A percentile compares a stretch with the other conserved stretches of the same genome.
Evolutionary conservation across 2,113 vertebrate genomes (phyloP).

Genomic region (Etheostoma spectabile): DNA sequence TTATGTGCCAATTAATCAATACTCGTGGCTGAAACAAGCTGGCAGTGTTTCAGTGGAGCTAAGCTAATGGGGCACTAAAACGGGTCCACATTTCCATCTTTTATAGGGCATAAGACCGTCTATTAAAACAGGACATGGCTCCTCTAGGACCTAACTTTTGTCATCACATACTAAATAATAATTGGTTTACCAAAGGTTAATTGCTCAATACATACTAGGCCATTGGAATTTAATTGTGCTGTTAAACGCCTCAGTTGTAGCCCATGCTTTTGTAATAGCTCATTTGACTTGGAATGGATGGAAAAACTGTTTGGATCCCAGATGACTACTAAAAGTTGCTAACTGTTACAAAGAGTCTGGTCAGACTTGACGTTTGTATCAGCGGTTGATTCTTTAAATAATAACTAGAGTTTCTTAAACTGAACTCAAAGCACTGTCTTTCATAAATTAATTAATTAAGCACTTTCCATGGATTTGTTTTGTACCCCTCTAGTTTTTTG

Average conservation of each 20-base stretch:
- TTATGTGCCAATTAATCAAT: slow-evolving; percentile 77
- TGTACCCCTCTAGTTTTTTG: slow-evolving; percentile 20
- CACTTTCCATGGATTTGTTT: slow-evolving; percentile 34
- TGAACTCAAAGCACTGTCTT: slow-evolving; percentile 29
- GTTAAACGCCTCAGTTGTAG: slow-evolving; percentile 78
- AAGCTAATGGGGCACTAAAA: slow-evolving; percentile 75
- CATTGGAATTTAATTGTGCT: slow-evolving; percentile 83
- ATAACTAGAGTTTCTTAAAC: slow-evolving; percentile 32
- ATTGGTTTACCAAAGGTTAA: slow-evolving; percentile 88
- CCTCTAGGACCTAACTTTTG: slow-evolving; percentile 81
- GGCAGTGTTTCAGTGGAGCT: slow-evolving; percentile 71
- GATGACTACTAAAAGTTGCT: slow-evolving; percentile 59
- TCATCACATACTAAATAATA: slow-evolving; percentile 82
- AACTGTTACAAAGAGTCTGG: slow-evolving; percentile 45
- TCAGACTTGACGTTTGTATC: slow-evolving; percentile 15
- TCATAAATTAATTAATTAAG: slow-evolving; percentile 50
- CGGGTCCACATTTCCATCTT: slow-evolving; percentile 65
- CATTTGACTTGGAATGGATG: slow-evolving; percentile 68
- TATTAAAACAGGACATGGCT: slow-evolving; percentile 80
- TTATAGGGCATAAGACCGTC: slow-evolving; percentile 73
- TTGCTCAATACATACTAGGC: slow-evolving; percentile 80
- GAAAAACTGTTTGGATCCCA: slow-evolving; percentile 69
- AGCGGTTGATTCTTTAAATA: slow-evolving; percentile 29
- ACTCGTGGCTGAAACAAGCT: slow-evolving; percentile 56
- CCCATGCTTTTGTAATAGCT: slow-evolving; percentile 74